These are phyloP conservation scores for Sicus ferrugineus DNA, from an alignment of 2,888 invertebrate genomes.

Conservation along the genomic window DNA sequence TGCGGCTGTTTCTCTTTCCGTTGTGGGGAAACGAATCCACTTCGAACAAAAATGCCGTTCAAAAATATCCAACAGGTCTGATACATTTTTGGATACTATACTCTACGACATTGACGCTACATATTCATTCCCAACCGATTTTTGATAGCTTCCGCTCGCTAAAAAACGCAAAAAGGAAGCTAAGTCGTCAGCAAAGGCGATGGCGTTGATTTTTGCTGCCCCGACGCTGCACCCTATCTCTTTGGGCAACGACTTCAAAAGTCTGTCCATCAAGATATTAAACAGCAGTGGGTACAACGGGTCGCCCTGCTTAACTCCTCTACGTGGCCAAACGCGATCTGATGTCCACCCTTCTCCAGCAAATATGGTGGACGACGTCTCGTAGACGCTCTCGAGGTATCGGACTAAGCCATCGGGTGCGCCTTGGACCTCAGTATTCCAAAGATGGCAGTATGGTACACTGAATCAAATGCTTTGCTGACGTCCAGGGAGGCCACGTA, in stretches of 20 bases:
- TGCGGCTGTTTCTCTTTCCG: too few relatives aligned
- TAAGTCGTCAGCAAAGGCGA: too few relatives aligned
- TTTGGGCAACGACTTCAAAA: neutral
- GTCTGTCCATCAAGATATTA: neutral
- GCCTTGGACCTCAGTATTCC: neutral
- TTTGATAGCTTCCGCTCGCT: too few relatives aligned
- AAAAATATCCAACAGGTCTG: too few relatives aligned
- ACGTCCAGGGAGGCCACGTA: neutral
- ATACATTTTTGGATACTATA: too few relatives aligned
- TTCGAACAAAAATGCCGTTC: too few relatives aligned
- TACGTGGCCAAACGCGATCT: neutral
- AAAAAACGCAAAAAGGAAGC: too few relatives aligned
- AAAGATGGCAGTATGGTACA: neutral
- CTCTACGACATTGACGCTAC: too few relatives aligned
- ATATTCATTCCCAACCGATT: too few relatives aligned
- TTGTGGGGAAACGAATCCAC: too few relatives aligned
- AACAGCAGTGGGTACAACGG: neutral
- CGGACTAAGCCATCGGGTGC: neutral
- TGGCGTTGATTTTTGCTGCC: neutral
- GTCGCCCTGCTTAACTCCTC: constrained; percentile 13
- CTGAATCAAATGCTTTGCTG: constrained; percentile 13
- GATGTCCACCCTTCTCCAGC: neutral
- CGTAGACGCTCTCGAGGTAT: neutral
- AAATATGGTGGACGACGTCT: neutral
- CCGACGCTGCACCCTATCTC: neutral